Conservation (phyloP, 2,888 invertebrate species). For the Heteromurus nitidus region DNA sequence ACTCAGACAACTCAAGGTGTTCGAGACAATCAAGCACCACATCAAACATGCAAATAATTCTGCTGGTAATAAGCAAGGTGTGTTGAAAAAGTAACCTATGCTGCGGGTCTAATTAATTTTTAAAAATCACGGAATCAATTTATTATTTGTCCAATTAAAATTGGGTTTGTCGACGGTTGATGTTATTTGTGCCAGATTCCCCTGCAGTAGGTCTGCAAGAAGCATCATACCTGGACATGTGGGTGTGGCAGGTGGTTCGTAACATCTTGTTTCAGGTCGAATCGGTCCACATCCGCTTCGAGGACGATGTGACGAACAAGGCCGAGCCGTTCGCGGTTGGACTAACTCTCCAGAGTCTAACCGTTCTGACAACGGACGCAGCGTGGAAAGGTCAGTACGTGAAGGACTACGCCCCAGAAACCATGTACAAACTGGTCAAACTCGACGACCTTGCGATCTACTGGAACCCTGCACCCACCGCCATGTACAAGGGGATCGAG, state of each 20-base stretch:
- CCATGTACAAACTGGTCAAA: constrained; percentile 90
- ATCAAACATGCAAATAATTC: constrained; percentile 3
- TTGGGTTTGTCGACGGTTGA: no score
- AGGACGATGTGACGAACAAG: constrained; percentile 87
- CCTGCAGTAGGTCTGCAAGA: no score
- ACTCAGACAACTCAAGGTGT: constrained; percentile 84
- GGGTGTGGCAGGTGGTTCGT: constrained; percentile 91
- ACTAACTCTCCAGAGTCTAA: constrained; percentile 85
- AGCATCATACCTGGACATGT: constrained; percentile 89
- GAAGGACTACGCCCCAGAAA: constrained; percentile 84
- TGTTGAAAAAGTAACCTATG: no score
- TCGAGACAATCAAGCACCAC: constrained; percentile 83
- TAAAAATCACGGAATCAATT: no score
- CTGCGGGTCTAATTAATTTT: no score
- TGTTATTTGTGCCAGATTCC: no score
- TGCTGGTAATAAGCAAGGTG: no score
- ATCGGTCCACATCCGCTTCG: constrained; percentile 93
- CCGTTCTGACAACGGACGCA: constrained; percentile 92
- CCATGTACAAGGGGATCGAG: constrained; percentile 22
- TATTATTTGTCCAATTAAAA: no score
- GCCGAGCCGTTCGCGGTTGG: constrained; percentile 86
- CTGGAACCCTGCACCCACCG: constrained; percentile 84
- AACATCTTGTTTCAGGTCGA: constrained; percentile 92
- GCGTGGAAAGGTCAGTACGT: constrained; percentile 88
- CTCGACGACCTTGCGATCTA: constrained; percentile 90